phyloP scores from a whole-genome alignment of 2,113 vertebrate species.

The Camelus bactrianus region DNA sequence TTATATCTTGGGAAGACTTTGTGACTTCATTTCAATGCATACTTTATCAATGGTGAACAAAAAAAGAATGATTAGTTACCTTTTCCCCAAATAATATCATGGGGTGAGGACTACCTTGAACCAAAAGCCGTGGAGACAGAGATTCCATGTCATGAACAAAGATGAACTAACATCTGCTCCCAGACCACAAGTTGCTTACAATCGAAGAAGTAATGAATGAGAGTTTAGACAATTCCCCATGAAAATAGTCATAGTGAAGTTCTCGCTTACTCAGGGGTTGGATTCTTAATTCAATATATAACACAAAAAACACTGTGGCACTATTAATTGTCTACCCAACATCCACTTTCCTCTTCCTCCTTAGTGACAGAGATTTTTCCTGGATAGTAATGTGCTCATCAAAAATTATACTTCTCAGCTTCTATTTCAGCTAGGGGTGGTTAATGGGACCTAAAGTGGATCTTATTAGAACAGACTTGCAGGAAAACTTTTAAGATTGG shows the following conservation, averaged over 20 bases:
- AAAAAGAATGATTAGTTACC: background rate
- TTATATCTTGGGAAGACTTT: constrained; percentile 32
- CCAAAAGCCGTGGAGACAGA: background rate
- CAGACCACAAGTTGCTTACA: background rate
- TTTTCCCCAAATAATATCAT: background rate
- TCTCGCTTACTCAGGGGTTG: background rate
- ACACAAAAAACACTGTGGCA: constrained; percentile 13
- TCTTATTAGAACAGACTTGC: background rate
- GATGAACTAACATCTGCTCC: background rate
- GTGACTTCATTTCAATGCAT: background rate
- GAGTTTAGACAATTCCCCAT: background rate
- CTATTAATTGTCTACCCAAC: background rate
- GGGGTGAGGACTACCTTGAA: background rate
- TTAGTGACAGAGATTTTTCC: background rate
- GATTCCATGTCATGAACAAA: background rate
- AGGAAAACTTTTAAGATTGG: background rate
- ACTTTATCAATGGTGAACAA: background rate
- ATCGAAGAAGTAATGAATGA: background rate
- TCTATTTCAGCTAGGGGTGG: background rate
- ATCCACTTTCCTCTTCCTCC: background rate
- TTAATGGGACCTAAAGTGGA: background rate
- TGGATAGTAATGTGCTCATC: background rate
- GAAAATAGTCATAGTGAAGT: background rate
- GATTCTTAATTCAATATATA: constrained; percentile 1
- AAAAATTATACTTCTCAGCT: background rate